Evolutionary conservation across 2,113 vertebrate species (phyloP), one percentile per base, ranked within the genome.

Genomic region (Pyrgilauda ruficollis): DNA sequence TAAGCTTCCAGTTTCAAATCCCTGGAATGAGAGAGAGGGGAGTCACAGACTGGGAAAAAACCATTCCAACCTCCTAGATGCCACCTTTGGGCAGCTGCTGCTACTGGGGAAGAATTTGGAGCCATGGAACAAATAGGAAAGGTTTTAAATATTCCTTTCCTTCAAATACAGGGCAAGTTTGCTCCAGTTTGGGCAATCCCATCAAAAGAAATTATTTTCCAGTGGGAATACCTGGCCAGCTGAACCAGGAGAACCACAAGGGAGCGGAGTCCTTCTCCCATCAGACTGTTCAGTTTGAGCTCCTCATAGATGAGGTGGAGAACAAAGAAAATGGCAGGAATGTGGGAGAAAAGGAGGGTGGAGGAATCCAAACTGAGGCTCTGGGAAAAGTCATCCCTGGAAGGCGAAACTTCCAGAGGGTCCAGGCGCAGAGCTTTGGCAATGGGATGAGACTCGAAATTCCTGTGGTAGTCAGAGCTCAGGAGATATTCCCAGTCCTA

Each of bases 291-390:
- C 94, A 99, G 97, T 87, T 99, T 99, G 69, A 99, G 98, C 82
- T 99, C 99, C 95, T 99, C 99, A 2, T 99, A 99, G 59, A 99
- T 97, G 86, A 99, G 98, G 90, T 99, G 99, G 84, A 99, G 98
- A 33, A 99, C 99, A 92, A 98, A 99, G 97, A 99, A 99, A 69
- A 99, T 98, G 27, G 99, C 98, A 47, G 99, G 99, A 62, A 99
- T 98, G 84, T 99, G 98, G 87, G 97, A 95, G 93, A 99, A 99
- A 70, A 99, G 99, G 47, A 98, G 98, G 10, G 99, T 98, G 22
- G 98, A 98, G 67, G 98, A 98, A 97, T 99, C 99, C 97, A 99
- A 91, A 81, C 96, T 98, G 56, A 99, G 97, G 43, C 96, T 98
- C 87, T 97, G 96, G 9, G 96, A 83, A 67, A 97, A 90, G 17